Conservation (phyloP, 2,113 vertebrate species). For the Promerops cafer region DNA sequence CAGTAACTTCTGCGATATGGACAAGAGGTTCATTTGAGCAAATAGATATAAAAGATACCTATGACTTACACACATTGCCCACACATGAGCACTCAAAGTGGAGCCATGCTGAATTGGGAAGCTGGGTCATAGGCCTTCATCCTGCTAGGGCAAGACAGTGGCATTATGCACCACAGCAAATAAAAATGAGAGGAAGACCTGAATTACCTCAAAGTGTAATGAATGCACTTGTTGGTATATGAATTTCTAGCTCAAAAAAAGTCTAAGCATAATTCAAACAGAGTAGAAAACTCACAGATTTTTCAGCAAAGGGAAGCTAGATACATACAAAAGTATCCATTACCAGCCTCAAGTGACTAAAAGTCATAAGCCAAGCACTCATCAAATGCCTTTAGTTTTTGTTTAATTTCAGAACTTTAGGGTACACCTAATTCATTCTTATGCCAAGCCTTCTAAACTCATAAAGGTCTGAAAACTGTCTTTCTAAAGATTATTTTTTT, state of each 20-base stretch:
- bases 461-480: neutral
- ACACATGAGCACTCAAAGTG: neutral
- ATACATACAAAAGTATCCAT: neutral
- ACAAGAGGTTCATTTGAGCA: neutral
- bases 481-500: neutral
- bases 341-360: neutral
- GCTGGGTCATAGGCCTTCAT: neutral
- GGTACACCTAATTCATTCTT: neutral
- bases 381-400: neutral
- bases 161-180: neutral
- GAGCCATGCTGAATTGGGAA: neutral
- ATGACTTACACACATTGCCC: neutral
- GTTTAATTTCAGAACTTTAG: neutral
- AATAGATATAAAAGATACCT: neutral
- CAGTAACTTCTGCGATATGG: neutral
- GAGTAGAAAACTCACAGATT: neutral
- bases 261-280: neutral
- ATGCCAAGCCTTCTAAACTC: neutral
- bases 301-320: neutral
- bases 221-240: neutral
- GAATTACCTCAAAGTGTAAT: neutral
- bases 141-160: neutral
- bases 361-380: neutral
- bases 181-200: neutral
- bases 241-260: neutral